Conservation (phyloP, 2,797 vertebrate species). For the Premnoplex brunnescens region DNA sequence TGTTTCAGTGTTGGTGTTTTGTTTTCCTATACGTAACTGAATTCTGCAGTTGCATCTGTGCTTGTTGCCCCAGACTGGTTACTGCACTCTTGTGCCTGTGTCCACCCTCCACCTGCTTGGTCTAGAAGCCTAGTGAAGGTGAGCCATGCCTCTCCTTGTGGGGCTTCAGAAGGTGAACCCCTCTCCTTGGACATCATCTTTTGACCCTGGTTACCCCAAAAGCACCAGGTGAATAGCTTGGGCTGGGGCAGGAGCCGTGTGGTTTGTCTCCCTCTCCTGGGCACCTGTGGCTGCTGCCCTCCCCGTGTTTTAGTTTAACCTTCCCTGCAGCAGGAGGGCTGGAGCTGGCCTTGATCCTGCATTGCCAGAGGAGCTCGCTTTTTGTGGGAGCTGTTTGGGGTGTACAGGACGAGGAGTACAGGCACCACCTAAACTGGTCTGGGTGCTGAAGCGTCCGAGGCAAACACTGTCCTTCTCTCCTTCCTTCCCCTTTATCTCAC, state of each 20-base stretch:
- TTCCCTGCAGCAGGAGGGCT: background rate
- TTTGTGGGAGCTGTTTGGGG: background rate
- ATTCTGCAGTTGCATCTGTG: background rate
- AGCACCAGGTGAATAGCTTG: background rate
- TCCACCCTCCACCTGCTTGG: background rate
- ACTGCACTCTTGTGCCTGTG: background rate
- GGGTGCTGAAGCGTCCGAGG: background rate
- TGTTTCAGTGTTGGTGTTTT: background rate
- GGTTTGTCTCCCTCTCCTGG: background rate
- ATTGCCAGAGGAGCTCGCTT: background rate
- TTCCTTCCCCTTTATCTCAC: background rate
- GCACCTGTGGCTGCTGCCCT: background rate
- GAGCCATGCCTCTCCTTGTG: background rate
- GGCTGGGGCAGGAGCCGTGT: background rate
- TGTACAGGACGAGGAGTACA: background rate
- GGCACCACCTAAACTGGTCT: background rate
- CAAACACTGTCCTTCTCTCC: background rate
- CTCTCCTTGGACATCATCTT: background rate
- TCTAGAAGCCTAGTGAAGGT: background rate
- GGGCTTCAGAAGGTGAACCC: background rate
- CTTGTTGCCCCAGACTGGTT: background rate
- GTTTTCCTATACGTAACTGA: background rate
- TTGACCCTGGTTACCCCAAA: background rate
- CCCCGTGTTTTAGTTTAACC: background rate
- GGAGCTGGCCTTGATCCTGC: background rate